Percentiles rank a stretch among this genome's conserved stretches.
Conservation (phyloP, 1,140 invertebrate species). For the Calephelis virginiensis region DNA sequence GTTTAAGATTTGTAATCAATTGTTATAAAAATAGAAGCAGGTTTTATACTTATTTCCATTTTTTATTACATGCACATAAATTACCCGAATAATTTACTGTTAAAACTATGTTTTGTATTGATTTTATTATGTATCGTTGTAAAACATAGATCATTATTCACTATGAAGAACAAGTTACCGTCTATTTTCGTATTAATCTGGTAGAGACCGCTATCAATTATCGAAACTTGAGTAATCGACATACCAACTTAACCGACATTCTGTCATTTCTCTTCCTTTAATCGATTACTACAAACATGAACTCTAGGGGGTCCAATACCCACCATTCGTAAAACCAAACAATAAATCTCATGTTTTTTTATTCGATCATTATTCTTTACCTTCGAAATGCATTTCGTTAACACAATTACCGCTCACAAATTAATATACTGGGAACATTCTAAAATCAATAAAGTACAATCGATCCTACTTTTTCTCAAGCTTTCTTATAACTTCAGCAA, state of each 20-base stretch:
- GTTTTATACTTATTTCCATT: neutral
- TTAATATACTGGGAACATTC: constrained; percentile 44
- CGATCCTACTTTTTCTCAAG: constrained; percentile 52
- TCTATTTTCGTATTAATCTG: constrained; percentile 69
- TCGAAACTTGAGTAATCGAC: constrained; percentile 71
- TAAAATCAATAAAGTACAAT: constrained; percentile 57
- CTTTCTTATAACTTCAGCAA: constrained; percentile 61
- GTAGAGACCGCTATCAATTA: constrained; percentile 71
- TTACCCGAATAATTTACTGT: neutral
- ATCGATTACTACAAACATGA: constrained; percentile 74
- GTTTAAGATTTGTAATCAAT: too few relatives aligned
- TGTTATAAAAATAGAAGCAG: too few relatives aligned
- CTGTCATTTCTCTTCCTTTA: constrained; percentile 76
- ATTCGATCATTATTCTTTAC: constrained; percentile 29
- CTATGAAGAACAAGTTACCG: constrained; percentile 31
- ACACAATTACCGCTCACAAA: constrained; percentile 47
- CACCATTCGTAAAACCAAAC: constrained; percentile 48
- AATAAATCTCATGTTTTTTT: constrained; percentile 59
- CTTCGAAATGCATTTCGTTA: constrained; percentile 31
- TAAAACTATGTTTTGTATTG: neutral
- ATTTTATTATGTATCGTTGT: constrained; percentile 26
- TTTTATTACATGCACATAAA: neutral
- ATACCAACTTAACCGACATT: constrained; percentile 61
- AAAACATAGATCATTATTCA: constrained; percentile 32
- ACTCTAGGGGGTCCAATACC: constrained; percentile 64